phyloP scores from a whole-genome alignment of 1,140 invertebrate genomes.

The Lutraria rhynchaena region DNA sequence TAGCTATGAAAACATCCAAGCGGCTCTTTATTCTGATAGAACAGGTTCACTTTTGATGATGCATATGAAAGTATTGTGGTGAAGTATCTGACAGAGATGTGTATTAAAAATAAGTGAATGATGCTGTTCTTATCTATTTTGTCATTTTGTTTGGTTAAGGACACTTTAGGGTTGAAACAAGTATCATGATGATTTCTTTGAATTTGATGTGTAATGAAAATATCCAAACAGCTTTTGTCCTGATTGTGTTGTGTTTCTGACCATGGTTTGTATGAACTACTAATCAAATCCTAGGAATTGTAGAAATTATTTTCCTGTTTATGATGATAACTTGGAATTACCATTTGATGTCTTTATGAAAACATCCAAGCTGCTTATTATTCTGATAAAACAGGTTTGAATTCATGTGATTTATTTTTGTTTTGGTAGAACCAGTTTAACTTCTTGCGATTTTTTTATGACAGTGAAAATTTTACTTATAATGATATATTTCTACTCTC shows the following conservation, averaged over 20 bases:
- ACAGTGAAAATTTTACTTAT: too few species aligned
- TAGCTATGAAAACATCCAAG: constrained; percentile 15
- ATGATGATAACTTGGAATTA: constrained; percentile 47
- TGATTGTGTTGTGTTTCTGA: not conserved
- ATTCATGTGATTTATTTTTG: too few species aligned
- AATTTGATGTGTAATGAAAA: constrained; percentile 2
- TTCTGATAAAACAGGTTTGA: constrained; percentile 9
- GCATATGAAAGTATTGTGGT: too few species aligned
- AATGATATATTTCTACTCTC: too few species aligned
- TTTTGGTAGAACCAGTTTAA: too few species aligned
- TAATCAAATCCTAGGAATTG: too few species aligned
- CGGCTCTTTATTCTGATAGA: constrained; percentile 15
- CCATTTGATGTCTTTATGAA: constrained; percentile 29
- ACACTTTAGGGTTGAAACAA: not conserved
- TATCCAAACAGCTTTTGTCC: constrained; percentile 4
- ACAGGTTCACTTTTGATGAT: not conserved
- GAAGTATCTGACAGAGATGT: too few species aligned
- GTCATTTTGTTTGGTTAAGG: not conserved
- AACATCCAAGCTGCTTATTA: constrained; percentile 16
- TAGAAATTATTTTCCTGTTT: too few species aligned
- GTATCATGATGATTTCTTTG: constrained; percentile 14
- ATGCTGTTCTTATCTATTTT: too few species aligned
- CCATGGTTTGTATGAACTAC: too few species aligned
- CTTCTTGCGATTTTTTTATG: too few species aligned
- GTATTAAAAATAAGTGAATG: too few species aligned